A percentile compares a stretch with the other conserved stretches of the same genome.
Conservation (phyloP, 1,140 invertebrate genomes). For the Dendrolimus punctatus region DNA sequence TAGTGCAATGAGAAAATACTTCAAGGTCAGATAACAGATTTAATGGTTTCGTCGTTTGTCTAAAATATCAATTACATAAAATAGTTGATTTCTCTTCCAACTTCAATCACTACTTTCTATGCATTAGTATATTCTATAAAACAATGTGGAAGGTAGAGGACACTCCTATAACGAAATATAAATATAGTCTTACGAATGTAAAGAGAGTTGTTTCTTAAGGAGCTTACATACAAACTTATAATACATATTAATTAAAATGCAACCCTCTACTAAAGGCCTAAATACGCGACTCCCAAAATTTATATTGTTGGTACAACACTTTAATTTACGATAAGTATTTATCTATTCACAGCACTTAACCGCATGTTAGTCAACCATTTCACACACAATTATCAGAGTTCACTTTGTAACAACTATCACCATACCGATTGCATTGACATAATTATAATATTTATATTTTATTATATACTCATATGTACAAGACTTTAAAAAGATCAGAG, state of each 20-base stretch:
- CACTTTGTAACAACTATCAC: constrained; percentile 43
- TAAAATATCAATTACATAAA: constrained; percentile 49
- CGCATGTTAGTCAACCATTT: constrained; percentile 63
- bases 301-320: constrained; percentile 65
- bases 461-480: constrained; percentile 60
- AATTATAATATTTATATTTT: constrained; percentile 30
- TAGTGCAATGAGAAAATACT: constrained; percentile 42
- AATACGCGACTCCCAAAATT: constrained; percentile 46
- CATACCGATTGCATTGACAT: constrained; percentile 59
- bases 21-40: constrained; percentile 43
- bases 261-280: constrained; percentile 47
- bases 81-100: constrained; percentile 51
- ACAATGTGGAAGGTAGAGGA: constrained; percentile 59
- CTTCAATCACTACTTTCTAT: constrained; percentile 52
- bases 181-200: constrained; percentile 68
- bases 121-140: constrained; percentile 61
- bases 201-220: constrained; percentile 62
- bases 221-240: constrained; percentile 65
- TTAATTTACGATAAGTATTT: constrained; percentile 59
- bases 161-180: constrained; percentile 62
- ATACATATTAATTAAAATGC: constrained; percentile 61
- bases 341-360: constrained; percentile 71
- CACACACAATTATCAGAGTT: constrained; percentile 62
- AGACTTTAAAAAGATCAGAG: constrained; percentile 26
- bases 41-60: constrained; percentile 58